Evolutionary conservation across 1,140 invertebrate species (phyloP).

Genomic region (Papilio xuthus): DNA sequence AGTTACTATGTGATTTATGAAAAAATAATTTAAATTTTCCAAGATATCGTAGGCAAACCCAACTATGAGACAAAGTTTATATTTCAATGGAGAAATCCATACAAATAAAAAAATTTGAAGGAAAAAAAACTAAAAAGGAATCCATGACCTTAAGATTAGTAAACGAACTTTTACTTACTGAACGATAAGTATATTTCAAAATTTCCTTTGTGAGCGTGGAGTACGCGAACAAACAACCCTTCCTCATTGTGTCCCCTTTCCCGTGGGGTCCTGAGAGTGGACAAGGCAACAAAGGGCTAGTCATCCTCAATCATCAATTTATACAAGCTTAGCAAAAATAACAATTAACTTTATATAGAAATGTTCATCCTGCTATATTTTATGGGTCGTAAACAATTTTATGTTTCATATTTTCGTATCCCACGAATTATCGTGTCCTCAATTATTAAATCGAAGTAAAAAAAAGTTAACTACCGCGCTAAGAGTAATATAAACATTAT

Average conservation of each 20-base stretch:
- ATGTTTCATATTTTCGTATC: not conserved
- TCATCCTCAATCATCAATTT: conserved; percentile 26
- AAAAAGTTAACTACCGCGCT: not conserved
- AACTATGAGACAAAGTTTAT: no score
- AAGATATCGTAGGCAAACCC: no score
- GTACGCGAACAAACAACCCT: conserved; percentile 8
- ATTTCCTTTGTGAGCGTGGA: not conserved
- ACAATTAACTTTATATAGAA: conserved; percentile 13
- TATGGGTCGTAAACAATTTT: conserved; percentile 13
- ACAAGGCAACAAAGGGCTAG: conserved; percentile 10
- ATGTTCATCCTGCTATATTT: not conserved
- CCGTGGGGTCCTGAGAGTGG: not conserved
- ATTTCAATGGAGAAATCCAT: no score
- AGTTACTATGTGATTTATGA: not conserved
- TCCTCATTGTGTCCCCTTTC: conserved; percentile 3
- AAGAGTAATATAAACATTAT: not conserved
- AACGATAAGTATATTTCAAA: not conserved
- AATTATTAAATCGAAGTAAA: not conserved
- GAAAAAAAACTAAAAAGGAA: not conserved
- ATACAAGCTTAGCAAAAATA: conserved; percentile 24
- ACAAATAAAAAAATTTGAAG: not conserved
- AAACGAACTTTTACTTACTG: not conserved
- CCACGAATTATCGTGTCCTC: not conserved
- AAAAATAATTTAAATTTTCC: no score
- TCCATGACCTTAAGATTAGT: not conserved